phyloP scores from a whole-genome alignment of 2,888 invertebrate genomes.

The Drosophila neonasuta region DNA sequence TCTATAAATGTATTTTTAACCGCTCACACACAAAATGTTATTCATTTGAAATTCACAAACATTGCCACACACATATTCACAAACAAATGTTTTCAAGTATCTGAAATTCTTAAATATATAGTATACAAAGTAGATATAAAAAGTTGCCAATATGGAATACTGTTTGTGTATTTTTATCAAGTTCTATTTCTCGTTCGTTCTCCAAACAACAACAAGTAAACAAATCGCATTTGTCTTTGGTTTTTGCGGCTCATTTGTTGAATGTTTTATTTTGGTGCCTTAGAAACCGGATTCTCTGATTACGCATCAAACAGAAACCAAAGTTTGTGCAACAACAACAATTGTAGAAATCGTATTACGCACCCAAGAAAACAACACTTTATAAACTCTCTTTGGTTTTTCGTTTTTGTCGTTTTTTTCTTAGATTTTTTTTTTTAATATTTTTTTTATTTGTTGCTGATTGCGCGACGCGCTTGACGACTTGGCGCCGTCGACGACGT shows the following conservation, averaged over 20 bases:
- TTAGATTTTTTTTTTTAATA: conserved; percentile 11
- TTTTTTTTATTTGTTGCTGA: conserved; percentile 1
- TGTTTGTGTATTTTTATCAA: conserved; percentile 52
- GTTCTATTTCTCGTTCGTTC: conserved; percentile 42
- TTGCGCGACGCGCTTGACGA: conserved; percentile 38
- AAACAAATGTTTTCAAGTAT: conserved; percentile 16
- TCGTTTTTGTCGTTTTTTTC: conserved; percentile 14
- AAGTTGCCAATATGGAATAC: conserved; percentile 28
- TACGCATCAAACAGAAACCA: conserved; percentile 24
- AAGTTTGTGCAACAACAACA: conserved; percentile 6
- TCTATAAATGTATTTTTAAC: conserved; percentile 33
- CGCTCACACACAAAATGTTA: conserved; percentile 29
- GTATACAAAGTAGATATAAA: conserved; percentile 5
- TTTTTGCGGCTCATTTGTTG: conserved; percentile 26
- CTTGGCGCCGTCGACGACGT: conserved; percentile 54
- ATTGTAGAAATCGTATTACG: conserved; percentile 45
- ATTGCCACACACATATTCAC: conserved; percentile 11
- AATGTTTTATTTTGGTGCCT: conserved; percentile 1
- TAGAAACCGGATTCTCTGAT: conserved; percentile 49
- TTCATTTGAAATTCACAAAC: conserved; percentile 42
- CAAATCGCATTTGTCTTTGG: conserved; percentile 18
- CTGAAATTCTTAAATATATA: conserved; percentile 23
- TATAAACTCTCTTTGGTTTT: conserved; percentile 27
- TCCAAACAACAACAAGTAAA: conserved; percentile 29
- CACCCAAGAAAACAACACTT: conserved; percentile 53